Evolutionary conservation across 2,797 vertebrate genomes (phyloP).

Genomic region (Pseudomugil gertrudae): DNA sequence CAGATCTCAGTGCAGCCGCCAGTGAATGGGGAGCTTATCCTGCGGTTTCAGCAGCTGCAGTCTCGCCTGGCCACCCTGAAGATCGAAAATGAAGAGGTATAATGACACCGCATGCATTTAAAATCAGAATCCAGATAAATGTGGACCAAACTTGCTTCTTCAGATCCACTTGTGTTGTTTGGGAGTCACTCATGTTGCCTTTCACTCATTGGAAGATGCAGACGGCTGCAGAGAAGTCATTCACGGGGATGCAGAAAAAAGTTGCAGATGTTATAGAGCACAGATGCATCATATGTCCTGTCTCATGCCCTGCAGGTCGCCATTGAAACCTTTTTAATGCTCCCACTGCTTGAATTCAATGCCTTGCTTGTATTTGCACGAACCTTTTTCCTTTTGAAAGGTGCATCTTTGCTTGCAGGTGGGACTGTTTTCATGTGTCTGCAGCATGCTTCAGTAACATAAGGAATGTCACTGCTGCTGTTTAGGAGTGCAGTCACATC

Average conservation of each 20-base stretch:
- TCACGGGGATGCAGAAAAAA: slow-evolving; percentile 42
- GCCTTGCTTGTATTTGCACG: slow-evolving; percentile 49
- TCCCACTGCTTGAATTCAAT: slow-evolving; percentile 44
- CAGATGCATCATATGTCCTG: too few relatives aligned
- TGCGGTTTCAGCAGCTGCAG: slow-evolving; percentile 95
- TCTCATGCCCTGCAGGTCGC: slow-evolving; percentile 54
- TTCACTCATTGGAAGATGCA: slow-evolving; percentile 16
- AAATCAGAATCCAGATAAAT: not conserved
- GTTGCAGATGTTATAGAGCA: too few relatives aligned
- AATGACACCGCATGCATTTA: not conserved
- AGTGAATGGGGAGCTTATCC: slow-evolving; percentile 92
- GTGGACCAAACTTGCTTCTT: not conserved
- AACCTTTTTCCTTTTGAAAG: slow-evolving; percentile 39
- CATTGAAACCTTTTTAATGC: slow-evolving; percentile 45
- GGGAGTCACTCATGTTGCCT: not conserved
- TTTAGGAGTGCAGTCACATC: slow-evolving; percentile 24
- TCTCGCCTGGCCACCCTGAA: slow-evolving; percentile 94
- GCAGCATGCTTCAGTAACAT: slow-evolving; percentile 7
- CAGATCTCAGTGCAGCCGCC: slow-evolving; percentile 95
- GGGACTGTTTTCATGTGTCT: slow-evolving; percentile 45
- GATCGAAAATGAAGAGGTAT: slow-evolving; percentile 98
- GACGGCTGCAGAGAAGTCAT: slow-evolving; percentile 34
- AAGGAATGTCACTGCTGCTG: slow-evolving; percentile 8
- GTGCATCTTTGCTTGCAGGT: slow-evolving; percentile 37
- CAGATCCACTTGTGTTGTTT: not conserved